A percentile compares a stretch with the other conserved stretches of the same genome.
phyloP scores from a whole-genome alignment of 2,113 vertebrate genomes.

The Bujurquina vittata region DNA sequence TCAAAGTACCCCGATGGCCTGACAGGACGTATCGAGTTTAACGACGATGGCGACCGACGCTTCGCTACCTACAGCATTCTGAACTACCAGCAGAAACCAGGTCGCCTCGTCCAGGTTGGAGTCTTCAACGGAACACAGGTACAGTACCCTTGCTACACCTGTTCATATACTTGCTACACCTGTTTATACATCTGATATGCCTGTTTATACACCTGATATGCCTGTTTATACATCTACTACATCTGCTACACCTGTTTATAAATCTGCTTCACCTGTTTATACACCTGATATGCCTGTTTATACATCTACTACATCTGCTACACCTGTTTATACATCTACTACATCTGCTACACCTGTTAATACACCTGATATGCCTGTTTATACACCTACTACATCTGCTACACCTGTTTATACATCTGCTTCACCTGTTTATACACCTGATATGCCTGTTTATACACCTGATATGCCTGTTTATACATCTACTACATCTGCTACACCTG shows the following conservation, averaged over 20 bases:
- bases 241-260: background rate
- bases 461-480: background rate
- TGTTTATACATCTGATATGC: background rate
- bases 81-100: slow-evolving; percentile 91
- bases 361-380: too few species aligned
- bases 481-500: background rate
- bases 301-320: too few species aligned
- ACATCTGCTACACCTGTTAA: too few species aligned
- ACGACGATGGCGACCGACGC: slow-evolving; percentile 95
- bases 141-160: slow-evolving; percentile 15
- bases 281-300: too few species aligned
- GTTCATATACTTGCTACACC: background rate
- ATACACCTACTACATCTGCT: too few species aligned
- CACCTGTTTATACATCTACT: too few species aligned
- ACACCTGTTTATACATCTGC: background rate
- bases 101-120: slow-evolving; percentile 93
- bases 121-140: slow-evolving; percentile 96
- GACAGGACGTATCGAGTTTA: slow-evolving; percentile 95
- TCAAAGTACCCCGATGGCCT: slow-evolving; percentile 94
- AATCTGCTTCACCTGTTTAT: background rate
- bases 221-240: background rate
- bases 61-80: slow-evolving; percentile 98
- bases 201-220: background rate
- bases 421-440: background rate
- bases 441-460: background rate